These are phyloP conservation scores for Andricus grossulariae DNA, from an alignment of 1,140 invertebrate species.

Conservation along the genomic window DNA sequence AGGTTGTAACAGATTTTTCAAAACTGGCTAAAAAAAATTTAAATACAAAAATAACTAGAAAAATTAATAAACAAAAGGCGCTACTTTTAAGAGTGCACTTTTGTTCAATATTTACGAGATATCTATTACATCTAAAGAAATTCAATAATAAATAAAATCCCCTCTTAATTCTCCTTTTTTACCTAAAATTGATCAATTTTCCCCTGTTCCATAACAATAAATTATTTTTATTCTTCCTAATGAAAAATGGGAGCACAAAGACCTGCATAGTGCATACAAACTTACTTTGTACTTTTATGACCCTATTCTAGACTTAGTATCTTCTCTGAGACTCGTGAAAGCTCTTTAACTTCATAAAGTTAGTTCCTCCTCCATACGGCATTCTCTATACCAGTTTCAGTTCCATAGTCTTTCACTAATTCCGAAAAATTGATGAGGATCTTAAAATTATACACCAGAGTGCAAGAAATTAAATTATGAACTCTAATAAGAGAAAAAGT, in stretches of 20 bases:
- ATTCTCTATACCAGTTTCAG: background rate
- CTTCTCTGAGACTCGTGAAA: conserved; percentile 7
- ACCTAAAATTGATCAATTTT: background rate
- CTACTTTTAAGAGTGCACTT: no score
- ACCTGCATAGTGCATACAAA: background rate
- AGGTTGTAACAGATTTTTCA: no score
- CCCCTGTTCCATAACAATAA: background rate
- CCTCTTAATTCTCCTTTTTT: no score
- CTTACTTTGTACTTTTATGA: conserved; percentile 19
- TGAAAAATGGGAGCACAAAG: background rate
- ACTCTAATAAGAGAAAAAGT: background rate
- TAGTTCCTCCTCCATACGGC: background rate
- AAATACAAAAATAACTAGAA: no score
- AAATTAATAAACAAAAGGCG: no score
- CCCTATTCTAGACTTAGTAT: background rate
- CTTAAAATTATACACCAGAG: background rate
- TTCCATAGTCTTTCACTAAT: conserved; percentile 22
- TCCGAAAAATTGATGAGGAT: background rate
- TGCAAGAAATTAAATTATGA: background rate
- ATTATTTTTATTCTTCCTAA: background rate
- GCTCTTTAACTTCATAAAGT: conserved; percentile 15
- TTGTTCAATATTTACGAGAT: no score
- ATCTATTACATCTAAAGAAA: no score
- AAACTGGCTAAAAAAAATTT: no score
- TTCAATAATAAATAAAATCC: no score